Evolutionary conservation across 2,797 vertebrate genomes (phyloP).

Genomic region (Halcyon smyrnensis): DNA sequence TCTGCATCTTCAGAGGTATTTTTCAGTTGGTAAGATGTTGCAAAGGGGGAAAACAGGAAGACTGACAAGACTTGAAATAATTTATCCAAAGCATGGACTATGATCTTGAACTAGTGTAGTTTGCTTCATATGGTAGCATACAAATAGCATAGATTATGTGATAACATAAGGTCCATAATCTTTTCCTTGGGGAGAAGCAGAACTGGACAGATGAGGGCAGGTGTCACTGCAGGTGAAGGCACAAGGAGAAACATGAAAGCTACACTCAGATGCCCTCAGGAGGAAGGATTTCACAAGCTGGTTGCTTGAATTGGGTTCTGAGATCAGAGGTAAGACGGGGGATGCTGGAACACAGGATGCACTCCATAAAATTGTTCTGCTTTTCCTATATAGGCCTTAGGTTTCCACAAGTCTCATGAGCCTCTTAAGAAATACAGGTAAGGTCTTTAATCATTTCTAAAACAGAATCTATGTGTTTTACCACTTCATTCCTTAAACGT

Average conservation of each 20-base stretch:
- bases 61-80: neutral
- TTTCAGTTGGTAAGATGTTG: neutral
- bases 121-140: neutral
- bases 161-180: neutral
- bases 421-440: neutral
- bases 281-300: neutral
- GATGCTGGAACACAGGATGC: neutral
- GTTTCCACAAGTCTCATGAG: neutral
- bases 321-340: neutral
- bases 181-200: neutral
- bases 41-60: neutral
- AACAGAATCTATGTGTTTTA: neutral
- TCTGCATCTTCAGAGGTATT: neutral
- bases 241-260: neutral
- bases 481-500: neutral
- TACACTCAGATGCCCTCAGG: neutral
- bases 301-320: neutral
- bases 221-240: neutral
- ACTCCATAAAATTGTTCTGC: neutral
- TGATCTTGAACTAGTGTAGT: neutral
- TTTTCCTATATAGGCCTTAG: neutral
- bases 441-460: neutral
- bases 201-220: neutral
- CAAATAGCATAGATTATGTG: neutral
- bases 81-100: neutral